Evolutionary conservation across 2,888 invertebrate species (phyloP).

Genomic region (Stenurella melanura): DNA sequence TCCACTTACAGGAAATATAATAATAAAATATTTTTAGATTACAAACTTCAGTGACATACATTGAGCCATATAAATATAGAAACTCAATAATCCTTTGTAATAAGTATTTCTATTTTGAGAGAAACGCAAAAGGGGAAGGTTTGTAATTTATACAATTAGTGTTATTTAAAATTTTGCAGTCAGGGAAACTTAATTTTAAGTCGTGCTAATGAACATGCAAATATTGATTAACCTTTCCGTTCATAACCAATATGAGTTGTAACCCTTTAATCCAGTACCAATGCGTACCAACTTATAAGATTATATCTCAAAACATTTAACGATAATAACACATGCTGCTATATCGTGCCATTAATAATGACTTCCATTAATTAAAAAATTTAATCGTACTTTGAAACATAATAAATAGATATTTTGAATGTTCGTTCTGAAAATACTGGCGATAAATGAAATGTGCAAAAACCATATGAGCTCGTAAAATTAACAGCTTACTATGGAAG

Average conservation of each 20-base stretch:
- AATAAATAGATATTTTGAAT: conserved; percentile 25
- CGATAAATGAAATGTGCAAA: not conserved
- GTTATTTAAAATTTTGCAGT: conserved; percentile 46
- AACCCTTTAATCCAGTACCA: conserved; percentile 70
- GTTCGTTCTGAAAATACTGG: not conserved
- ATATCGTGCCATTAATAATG: conserved; percentile 63
- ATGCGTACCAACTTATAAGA: conserved; percentile 70
- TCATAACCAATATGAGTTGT: conserved; percentile 65
- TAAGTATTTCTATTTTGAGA: conserved; percentile 16
- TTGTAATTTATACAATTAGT: conserved; percentile 48
- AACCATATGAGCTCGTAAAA: not conserved
- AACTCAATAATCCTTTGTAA: conserved; percentile 9
- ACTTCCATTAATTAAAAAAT: conserved; percentile 60
- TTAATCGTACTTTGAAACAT: conserved; percentile 46
- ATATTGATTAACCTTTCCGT: conserved; percentile 68
- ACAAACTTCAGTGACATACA: conserved; percentile 2
- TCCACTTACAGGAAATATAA: not conserved
- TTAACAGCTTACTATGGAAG: not conserved
- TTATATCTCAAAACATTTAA: conserved; percentile 68
- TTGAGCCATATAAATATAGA: conserved; percentile 16
- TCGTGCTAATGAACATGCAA: conserved; percentile 69
- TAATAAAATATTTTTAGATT: conserved; percentile 13
- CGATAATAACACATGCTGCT: conserved; percentile 66
- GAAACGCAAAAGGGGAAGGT: conserved; percentile 22
- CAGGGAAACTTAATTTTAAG: conserved; percentile 50